phyloP scores from a whole-genome alignment of 2,888 invertebrate genomes.

The Cephus spinipes region DNA sequence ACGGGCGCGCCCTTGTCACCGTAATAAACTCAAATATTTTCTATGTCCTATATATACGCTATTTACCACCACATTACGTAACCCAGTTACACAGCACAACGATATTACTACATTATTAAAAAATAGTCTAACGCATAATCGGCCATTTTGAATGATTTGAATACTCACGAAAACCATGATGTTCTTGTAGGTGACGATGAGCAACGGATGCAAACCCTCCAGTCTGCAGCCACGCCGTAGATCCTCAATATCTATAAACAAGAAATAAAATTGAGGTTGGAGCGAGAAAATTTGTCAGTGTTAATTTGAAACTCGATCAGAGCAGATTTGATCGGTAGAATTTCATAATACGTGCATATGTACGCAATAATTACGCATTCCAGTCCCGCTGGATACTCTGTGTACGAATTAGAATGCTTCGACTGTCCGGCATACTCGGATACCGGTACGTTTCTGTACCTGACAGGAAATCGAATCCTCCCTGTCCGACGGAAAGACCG shows the following conservation, averaged over 20 bases:
- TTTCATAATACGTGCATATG: neutral
- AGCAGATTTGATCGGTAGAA: conserved; percentile 24
- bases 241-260: conserved; percentile 54
- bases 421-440: neutral
- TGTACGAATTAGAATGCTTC: neutral
- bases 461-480: conserved; percentile 1
- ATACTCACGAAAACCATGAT: conserved; percentile 64
- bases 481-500: neutral
- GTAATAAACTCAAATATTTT: neutral
- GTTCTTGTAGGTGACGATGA: conserved; percentile 67
- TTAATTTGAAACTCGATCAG: conserved; percentile 20
- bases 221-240: conserved; percentile 62
- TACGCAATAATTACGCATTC: neutral
- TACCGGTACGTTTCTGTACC: conserved; percentile 7
- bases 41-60: neutral
- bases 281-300: neutral
- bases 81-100: neutral
- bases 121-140: neutral
- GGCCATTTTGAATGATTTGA: neutral
- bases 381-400: neutral
- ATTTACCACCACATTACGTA: too few relatives aligned
- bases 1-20: neutral
- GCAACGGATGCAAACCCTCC: conserved; percentile 64
- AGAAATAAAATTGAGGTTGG: conserved; percentile 20
- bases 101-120: neutral